Conservation (phyloP, 2,113 vertebrate genomes). For the Chaetops frenatus region DNA sequence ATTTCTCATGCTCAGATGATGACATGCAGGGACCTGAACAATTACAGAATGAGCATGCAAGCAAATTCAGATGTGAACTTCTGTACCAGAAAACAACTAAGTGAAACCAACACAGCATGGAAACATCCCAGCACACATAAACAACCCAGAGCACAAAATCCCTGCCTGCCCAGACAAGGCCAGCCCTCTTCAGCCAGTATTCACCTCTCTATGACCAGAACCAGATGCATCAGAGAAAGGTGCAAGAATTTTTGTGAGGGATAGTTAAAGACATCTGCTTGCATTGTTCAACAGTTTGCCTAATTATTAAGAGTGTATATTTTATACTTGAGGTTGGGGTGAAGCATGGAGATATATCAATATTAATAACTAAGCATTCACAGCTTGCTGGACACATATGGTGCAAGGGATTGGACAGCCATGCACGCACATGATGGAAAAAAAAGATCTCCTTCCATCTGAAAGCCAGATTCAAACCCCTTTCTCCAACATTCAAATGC, state of each 20-base stretch:
- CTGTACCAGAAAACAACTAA: not conserved
- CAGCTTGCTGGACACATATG: not conserved
- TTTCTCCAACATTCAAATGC: not conserved
- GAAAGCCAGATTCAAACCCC: not conserved
- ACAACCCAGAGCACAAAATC: not conserved
- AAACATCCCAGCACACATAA: not conserved
- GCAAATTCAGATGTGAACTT: not conserved
- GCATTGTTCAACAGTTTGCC: not conserved
- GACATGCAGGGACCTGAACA: not conserved
- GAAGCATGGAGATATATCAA: not conserved
- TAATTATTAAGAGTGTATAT: not conserved
- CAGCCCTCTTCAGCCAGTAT: not conserved
- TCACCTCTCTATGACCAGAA: not conserved
- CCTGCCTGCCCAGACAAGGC: not conserved
- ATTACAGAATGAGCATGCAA: not conserved
- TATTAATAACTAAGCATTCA: not conserved
- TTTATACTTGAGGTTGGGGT: not conserved
- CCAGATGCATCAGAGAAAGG: constrained; percentile 53
- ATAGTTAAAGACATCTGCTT: not conserved
- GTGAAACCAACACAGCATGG: not conserved
- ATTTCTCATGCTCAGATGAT: not conserved
- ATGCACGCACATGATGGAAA: not conserved
- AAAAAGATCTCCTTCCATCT: not conserved
- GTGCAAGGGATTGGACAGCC: not conserved
- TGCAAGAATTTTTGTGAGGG: not conserved